Base-by-base conservation (phyloP, 2,113 vertebrate species). In the Chaenocephalus aceratus region DNA sequence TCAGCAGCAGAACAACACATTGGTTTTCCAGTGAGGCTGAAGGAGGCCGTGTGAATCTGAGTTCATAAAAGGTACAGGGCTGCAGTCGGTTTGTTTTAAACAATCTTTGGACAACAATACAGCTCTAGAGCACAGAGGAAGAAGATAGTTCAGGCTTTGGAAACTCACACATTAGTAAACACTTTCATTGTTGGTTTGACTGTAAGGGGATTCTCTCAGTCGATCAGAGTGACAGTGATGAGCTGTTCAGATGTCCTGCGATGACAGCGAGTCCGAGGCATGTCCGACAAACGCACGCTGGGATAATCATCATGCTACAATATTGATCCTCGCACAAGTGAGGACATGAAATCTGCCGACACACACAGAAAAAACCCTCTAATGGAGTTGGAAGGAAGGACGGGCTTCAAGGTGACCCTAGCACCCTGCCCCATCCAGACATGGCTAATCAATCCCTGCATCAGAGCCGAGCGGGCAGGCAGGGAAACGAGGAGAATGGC, bases 401-500 rank as follows among this genome's bases (percentile, higher is more conserved):
- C 75, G 64, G 52, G 64, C 75, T 72, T 79, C 83, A 90, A 89
- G 80, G 86, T 91, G 74, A 89, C 82, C 60, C 21, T 1, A 30
- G 16, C 45, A 21, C 48, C 70, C 52, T 4, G 8, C 54, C 26
- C 66, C 18, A 30, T 18, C 60, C 72, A 78, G 62, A 84, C 70
- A 63, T 41, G 56, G 59, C 46, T 49, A 86, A 89, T 85, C 77
- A 88, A 86, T 84, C 67, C 61, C 70, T 57, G 61, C 74, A 81
- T 87, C 79, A 73, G 61, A 69, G 30, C 53, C 15, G 52, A 79
- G 56, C 13, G 23, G 63, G 58, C 21, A 3, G 48, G 44, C 21
- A 62, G 70, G 30, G n/a, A 49, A 61, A 69, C n/a, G 59, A 62
- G 41, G 49, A 56, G 58, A 63, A 76, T 34, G 26, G 1, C 44